Percentiles rank a stretch among this genome's conserved stretches.
phyloP scores from a whole-genome alignment of 2,113 vertebrate species.

The Tinamus guttatus region DNA sequence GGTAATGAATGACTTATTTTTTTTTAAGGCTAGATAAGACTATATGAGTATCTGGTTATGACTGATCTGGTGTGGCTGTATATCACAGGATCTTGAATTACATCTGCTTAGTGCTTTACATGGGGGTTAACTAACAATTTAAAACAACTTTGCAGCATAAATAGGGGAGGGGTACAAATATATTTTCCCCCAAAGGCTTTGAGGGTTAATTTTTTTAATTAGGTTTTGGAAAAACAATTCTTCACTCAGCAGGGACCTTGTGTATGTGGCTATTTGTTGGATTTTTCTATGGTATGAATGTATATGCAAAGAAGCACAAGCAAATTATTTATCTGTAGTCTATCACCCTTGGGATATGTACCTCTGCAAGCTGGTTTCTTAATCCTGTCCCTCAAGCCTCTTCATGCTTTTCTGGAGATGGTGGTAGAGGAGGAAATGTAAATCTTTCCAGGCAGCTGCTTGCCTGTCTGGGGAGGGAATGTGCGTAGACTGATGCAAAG shows the following conservation, averaged over 20 bases:
- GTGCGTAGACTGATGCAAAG: not conserved
- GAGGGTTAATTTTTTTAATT: not conserved
- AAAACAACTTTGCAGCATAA: not conserved
- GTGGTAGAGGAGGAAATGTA: fast-evolving
- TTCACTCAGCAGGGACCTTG: not conserved
- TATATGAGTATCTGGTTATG: too few species aligned
- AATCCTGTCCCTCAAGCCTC: fast-evolving
- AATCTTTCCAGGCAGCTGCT: fast-evolving
- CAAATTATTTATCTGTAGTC: too few species aligned
- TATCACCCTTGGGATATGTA: fast-evolving
- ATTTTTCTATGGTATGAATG: not conserved
- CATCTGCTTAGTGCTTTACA: not conserved
- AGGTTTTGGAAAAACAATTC: not conserved
- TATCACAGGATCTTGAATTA: not conserved
- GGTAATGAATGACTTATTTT: fast-evolving
- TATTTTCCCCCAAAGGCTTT: not conserved
- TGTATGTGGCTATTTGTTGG: fast-evolving
- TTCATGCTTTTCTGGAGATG: not conserved
- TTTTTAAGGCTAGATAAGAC: not conserved
- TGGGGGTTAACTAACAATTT: not conserved
- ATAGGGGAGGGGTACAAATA: fast-evolving
- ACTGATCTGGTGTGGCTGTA: too few species aligned
- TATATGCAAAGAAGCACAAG: too few species aligned
- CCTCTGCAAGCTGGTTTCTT: fast-evolving
- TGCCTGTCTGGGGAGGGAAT: fast-evolving